Base-by-base conservation (phyloP, 1,140 invertebrate species). In the Catajapyx aquilonaris region DNA sequence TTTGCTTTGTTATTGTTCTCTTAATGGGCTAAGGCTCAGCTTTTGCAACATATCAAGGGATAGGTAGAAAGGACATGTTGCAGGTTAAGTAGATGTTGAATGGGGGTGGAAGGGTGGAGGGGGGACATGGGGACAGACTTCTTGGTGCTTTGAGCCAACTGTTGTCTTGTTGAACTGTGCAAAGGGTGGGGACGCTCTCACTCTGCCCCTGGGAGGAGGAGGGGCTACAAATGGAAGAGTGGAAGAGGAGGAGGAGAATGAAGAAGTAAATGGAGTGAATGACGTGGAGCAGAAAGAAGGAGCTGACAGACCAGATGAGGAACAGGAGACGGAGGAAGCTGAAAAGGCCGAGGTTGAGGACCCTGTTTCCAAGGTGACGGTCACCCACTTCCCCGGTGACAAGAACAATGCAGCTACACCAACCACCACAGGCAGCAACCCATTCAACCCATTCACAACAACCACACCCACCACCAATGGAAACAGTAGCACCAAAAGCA, bases 111-210 rank as follows among this genome's bases (percentile, higher is more conserved):
- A 16, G 15, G 34, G 30, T 34, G 20, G 15, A 33, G 17, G 34
- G 31, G 37, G 31, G 31, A 30, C 34, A 19, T 37, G 37, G 40
- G 10, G 30, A 35, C 20, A 15, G 10, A 30, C 18, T 38, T 4
- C 15, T 38, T 39, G 22, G 31, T 16, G n/a, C 19, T 20, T 20
- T 32, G 22, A 19, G 40, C 31, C 17, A 20, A 22, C 13, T 35
- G 20, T 38, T 20, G 25, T 30, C 40, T 44, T 37, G 30, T 42
- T 47, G 45, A 35, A 31, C 41, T 39, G 40, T 36, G 35, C 20
- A 38, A 51, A 71, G 75, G 76, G 76, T 45, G 76, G 75, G 45
- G 75, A 78, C 54, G 78, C 78, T 55, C 50, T 78, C 52, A 79
- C 74, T 30, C 55, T 78, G 34, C 64, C 69, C 40, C 65, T 75